These are phyloP conservation scores for Myiozetetes cayanensis DNA, from an alignment of 2,113 vertebrate species.

Conservation along the genomic window DNA sequence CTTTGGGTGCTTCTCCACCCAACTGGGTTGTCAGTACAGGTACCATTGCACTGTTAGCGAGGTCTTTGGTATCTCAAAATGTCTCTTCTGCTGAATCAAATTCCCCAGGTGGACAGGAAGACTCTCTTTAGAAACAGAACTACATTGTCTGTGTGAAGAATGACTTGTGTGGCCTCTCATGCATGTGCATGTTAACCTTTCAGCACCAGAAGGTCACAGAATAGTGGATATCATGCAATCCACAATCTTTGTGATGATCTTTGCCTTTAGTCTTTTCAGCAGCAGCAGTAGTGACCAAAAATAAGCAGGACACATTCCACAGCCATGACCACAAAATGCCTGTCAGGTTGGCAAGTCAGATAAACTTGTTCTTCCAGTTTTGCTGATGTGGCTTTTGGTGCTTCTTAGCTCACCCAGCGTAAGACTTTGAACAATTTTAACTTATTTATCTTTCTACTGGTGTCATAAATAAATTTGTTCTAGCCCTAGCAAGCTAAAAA, in stretches of 20 bases:
- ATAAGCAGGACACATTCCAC: background rate
- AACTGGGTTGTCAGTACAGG: background rate
- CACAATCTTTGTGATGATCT: background rate
- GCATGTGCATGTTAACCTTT: background rate
- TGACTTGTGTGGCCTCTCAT: rapidly evolving
- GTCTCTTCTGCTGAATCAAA: background rate
- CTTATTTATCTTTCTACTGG: background rate
- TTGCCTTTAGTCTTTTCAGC: background rate
- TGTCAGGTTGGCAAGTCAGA: background rate
- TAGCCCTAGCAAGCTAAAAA: background rate
- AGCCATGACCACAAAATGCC: background rate
- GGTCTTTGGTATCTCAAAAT: background rate
- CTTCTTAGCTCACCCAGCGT: background rate
- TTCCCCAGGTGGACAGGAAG: background rate
- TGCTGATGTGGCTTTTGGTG: background rate
- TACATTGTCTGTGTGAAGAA: background rate
- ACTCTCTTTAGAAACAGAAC: background rate
- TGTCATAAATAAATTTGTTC: background rate
- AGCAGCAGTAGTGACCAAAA: background rate
- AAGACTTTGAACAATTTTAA: background rate
- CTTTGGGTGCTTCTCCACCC: background rate
- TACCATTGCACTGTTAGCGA: background rate
- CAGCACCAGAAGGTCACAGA: background rate
- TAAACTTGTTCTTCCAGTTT: background rate
- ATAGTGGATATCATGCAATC: background rate